Evolutionary conservation across 2,113 vertebrate species (phyloP).

Genomic region (Diadophis punctatus): DNA sequence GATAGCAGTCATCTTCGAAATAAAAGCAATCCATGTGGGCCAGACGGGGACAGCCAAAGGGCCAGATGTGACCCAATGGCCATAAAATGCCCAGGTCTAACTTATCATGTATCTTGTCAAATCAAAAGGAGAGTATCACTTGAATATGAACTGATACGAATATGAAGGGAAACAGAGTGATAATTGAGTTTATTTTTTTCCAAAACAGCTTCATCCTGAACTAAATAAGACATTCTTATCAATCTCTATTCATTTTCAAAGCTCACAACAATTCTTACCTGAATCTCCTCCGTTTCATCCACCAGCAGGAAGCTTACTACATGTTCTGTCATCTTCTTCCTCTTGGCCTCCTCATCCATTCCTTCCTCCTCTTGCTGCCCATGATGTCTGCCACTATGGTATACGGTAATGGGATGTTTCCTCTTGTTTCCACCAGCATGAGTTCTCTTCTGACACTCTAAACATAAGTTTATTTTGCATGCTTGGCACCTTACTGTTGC

Average conservation of each 20-base stretch:
- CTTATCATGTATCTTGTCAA: constrained; percentile 18
- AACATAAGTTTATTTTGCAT: constrained; percentile 88
- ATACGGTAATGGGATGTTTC: constrained; percentile 82
- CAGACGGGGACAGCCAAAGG: not conserved
- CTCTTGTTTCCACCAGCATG: constrained; percentile 86
- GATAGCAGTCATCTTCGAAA: not conserved
- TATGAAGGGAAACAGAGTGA: not conserved
- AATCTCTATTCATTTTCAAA: not conserved
- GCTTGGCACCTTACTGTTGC: constrained; percentile 86
- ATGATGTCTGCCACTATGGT: constrained; percentile 71
- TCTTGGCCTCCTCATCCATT: constrained; percentile 77
- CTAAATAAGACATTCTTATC: not conserved
- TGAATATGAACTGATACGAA: not conserved
- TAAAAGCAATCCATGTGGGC: not conserved
- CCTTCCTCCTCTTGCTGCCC: constrained; percentile 67
- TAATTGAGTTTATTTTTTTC: not conserved
- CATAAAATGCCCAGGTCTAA: not conserved
- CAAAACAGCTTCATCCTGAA: not conserved
- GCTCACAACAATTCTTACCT: constrained; percentile 70
- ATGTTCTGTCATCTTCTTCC: constrained; percentile 82
- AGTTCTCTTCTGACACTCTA: constrained; percentile 90
- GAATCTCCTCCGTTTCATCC: constrained; percentile 94
- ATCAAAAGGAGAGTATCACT: constrained; percentile 19
- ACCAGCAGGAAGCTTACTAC: constrained; percentile 93
- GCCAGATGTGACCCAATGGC: not conserved